phyloP scores from a whole-genome alignment of 2,888 invertebrate species.

The Plagiodera versicolora region DNA sequence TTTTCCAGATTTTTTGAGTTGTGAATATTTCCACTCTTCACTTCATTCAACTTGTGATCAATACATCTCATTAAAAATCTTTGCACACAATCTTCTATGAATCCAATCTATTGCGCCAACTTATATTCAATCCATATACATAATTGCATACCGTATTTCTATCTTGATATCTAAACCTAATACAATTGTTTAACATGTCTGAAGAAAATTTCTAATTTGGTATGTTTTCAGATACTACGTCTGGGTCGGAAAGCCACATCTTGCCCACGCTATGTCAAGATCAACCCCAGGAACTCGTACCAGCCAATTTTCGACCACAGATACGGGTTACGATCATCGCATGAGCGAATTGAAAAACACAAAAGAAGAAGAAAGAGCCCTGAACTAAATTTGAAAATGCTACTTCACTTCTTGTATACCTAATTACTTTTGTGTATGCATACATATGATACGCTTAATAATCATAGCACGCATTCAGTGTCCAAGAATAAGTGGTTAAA shows the following conservation, averaged over 20 bases:
- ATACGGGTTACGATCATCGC: slow-evolving; percentile 26
- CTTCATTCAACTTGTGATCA: no score
- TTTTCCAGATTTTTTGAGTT: no score
- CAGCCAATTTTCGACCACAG: slow-evolving; percentile 38
- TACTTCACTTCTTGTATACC: background rate
- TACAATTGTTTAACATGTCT: background rate
- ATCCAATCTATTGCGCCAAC: no score
- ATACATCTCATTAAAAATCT: no score
- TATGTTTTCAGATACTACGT: slow-evolving; percentile 45
- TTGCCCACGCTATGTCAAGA: slow-evolving; percentile 43
- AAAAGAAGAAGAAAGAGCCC: slow-evolving; percentile 23
- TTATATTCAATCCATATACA: no score
- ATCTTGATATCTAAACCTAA: no score
- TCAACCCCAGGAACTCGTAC: slow-evolving; percentile 36
- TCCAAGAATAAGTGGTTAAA: no score
- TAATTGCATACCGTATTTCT: no score
- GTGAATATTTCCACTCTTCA: no score
- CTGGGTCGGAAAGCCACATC: slow-evolving; percentile 45
- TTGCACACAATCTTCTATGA: no score
- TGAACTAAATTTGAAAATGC: slow-evolving; percentile 14
- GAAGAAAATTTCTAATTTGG: background rate
- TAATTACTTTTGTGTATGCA: background rate
- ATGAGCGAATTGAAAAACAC: slow-evolving; percentile 21
- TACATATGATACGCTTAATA: background rate
- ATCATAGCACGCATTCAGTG: no score